A percentile compares a stretch with the other conserved stretches of the same genome.
Evolutionary conservation across 1,140 invertebrate genomes (phyloP).

Genomic region (Acyrthosiphon pisum): DNA sequence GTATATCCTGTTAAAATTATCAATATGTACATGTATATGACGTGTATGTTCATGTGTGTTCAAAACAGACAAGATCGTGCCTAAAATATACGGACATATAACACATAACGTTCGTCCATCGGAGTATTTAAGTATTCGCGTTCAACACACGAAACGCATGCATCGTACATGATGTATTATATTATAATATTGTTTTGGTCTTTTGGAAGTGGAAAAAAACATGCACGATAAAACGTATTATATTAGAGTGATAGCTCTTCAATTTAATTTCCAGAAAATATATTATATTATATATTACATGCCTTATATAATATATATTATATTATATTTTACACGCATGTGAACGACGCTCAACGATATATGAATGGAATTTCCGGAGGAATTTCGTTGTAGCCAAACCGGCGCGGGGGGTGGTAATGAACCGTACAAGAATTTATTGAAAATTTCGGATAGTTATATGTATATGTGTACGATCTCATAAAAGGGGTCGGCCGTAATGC

Average conservation of each 20-base stretch:
- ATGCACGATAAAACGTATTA: not conserved
- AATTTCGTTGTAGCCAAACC: not conserved
- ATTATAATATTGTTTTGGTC: too few species aligned
- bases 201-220: not conserved
- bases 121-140: not conserved
- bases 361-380: not conserved
- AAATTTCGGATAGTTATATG: not conserved
- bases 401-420: not conserved
- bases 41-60: not conserved
- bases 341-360: not conserved
- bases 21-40: not conserved
- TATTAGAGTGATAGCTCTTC: not conserved
- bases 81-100: not conserved
- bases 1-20: not conserved
- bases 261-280: not conserved
- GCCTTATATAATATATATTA: not conserved
- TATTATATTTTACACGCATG: not conserved
- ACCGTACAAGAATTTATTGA: constrained; percentile 27
- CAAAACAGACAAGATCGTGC: not conserved
- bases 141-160: not conserved
- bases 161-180: not conserved
- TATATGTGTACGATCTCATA: not conserved
- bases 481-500: not conserved
- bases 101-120: not conserved
- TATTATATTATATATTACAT: not conserved